These are phyloP conservation scores for Pyrocoelia pectoralis DNA, from an alignment of 2,888 invertebrate species.

Conservation along the genomic window DNA sequence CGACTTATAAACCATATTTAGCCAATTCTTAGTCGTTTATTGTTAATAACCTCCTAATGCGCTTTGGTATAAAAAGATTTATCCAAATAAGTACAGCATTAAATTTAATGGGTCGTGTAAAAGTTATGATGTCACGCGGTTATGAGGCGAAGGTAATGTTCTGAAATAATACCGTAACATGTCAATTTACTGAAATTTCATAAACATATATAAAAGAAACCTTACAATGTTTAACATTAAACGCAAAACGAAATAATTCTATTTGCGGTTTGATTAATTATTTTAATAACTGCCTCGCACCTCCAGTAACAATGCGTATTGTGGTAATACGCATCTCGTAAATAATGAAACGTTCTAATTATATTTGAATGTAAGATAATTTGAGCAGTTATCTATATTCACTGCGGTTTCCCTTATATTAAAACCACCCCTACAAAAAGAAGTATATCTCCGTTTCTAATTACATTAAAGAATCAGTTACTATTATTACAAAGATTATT, in stretches of 20 bases:
- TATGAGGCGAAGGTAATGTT: slow-evolving; percentile 5
- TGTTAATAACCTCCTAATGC: neutral
- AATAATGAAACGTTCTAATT: neutral
- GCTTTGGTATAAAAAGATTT: neutral
- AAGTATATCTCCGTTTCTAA: neutral
- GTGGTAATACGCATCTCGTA: neutral
- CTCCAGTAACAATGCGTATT: neutral
- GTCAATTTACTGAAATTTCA: neutral
- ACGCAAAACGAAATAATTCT: neutral
- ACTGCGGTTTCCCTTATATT: neutral
- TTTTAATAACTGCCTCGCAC: neutral
- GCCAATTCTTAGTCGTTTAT: neutral
- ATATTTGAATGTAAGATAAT: neutral
- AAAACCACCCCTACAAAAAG: neutral
- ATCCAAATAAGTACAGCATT: slow-evolving; percentile 3
- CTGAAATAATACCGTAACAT: slow-evolving; percentile 8
- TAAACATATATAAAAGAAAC: neutral
- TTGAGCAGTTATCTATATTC: neutral
- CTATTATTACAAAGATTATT: neutral
- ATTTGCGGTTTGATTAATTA: slow-evolving; percentile 7
- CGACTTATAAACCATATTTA: neutral
- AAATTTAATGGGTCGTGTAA: slow-evolving; percentile 1
- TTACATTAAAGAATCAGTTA: neutral
- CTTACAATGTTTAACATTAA: neutral
- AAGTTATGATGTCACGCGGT: slow-evolving; percentile 4